Conservation (phyloP, 2,797 vertebrate species). For the Ptychobarbus kaznakovi region DNA sequence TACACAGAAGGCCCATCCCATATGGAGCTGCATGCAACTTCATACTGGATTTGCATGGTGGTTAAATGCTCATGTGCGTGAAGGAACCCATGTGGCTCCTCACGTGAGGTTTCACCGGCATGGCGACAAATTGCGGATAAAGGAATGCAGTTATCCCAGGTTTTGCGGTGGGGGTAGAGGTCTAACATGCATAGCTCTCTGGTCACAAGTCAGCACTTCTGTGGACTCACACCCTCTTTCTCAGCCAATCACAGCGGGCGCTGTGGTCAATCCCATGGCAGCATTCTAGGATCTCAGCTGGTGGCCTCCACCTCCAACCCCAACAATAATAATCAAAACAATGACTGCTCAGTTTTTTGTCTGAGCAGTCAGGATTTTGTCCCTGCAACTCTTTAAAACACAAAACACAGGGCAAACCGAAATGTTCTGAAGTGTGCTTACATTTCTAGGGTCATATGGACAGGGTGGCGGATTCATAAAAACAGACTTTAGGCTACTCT, state of each 20-base stretch:
- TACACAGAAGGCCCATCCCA: not conserved
- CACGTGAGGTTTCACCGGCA: conserved; percentile 67
- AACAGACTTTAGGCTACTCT: too few relatives aligned
- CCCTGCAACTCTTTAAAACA: too few relatives aligned
- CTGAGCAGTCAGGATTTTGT: too few relatives aligned
- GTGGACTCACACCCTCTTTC: conserved; percentile 73
- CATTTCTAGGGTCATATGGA: too few relatives aligned
- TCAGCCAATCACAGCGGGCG: conserved; percentile 72
- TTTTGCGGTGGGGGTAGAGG: conserved; percentile 48
- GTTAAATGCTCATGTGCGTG: not conserved
- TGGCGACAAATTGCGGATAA: conserved; percentile 59
- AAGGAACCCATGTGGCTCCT: not conserved
- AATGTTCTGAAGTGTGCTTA: too few relatives aligned
- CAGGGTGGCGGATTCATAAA: too few relatives aligned
- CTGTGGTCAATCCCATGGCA: conserved; percentile 62
- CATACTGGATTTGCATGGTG: not conserved
- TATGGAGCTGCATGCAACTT: not conserved
- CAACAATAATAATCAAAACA: conserved; percentile 53
- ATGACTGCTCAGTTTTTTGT: conserved; percentile 49
- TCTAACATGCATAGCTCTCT: conserved; percentile 61
- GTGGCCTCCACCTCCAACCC: conserved; percentile 18
- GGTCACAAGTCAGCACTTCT: conserved; percentile 71
- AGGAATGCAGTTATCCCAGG: conserved; percentile 72
- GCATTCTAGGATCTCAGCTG: conserved; percentile 41
- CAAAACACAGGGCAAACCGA: too few relatives aligned